phyloP scores from a whole-genome alignment of 1,140 invertebrate genomes.

The Drosophila subobscura region DNA sequence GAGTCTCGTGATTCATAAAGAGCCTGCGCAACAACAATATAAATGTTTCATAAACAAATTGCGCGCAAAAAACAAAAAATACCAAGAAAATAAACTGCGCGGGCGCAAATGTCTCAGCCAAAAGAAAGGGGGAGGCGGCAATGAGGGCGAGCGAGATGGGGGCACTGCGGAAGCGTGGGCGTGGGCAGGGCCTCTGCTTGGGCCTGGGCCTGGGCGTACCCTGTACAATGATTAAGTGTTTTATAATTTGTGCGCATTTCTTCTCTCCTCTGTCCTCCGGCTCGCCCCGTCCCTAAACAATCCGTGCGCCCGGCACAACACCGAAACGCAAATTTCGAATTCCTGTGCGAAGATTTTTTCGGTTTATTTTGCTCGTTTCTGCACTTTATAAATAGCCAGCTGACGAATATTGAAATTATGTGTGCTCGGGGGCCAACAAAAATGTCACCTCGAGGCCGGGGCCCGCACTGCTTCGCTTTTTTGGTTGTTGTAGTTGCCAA shows the following conservation, averaged over 20 bases:
- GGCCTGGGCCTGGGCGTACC: constrained; percentile 41
- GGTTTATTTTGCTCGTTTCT: constrained; percentile 52
- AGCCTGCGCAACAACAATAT: constrained; percentile 39
- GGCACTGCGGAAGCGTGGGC: too few relatives aligned
- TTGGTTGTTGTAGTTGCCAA: constrained; percentile 30
- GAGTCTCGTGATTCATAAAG: constrained; percentile 51
- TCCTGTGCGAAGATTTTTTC: constrained; percentile 71
- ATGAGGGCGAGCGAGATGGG: constrained; percentile 3
- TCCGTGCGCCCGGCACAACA: constrained; percentile 64
- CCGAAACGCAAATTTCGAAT: constrained; percentile 57
- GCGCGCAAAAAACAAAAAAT: constrained; percentile 14
- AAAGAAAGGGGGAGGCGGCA: constrained; percentile 14
- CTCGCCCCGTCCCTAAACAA: constrained; percentile 25
- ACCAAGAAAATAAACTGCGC: constrained; percentile 41
- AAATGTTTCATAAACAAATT: constrained; percentile 55
- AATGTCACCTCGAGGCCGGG: constrained; percentile 70
- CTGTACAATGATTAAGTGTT: constrained; percentile 71
- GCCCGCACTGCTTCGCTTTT: constrained; percentile 13
- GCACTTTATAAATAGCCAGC: constrained; percentile 76
- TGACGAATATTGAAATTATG: constrained; percentile 82
- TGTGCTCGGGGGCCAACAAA: constrained; percentile 74
- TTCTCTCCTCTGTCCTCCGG: constrained; percentile 5
- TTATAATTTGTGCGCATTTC: constrained; percentile 52
- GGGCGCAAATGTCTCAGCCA: constrained; percentile 32
- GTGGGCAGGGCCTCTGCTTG: too few relatives aligned